phyloP scores from a whole-genome alignment of 2,113 vertebrate genomes.

The Hyperopisus bebe region DNA sequence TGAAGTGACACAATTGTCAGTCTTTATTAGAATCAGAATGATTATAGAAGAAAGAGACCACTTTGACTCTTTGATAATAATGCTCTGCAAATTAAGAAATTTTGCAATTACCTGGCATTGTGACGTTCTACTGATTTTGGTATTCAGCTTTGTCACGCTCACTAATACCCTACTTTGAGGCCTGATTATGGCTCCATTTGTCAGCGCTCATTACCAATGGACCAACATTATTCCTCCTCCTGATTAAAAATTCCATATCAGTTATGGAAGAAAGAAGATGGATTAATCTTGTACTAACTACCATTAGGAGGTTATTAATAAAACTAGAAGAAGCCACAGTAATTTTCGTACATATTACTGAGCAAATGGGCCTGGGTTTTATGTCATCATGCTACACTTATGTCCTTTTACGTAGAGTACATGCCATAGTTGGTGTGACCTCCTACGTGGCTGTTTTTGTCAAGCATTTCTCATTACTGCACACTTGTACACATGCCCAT shows the following conservation, averaged over 20 bases:
- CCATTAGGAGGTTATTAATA: conserved; percentile 27
- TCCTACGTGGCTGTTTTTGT: neutral
- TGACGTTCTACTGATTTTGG: conserved; percentile 38
- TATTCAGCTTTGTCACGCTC: conserved; percentile 31
- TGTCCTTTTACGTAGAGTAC: conserved; percentile 4
- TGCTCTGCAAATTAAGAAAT: conserved; percentile 39
- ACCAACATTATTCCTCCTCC: conserved; percentile 33
- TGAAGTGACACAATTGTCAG: conserved; percentile 86
- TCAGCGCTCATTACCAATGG: conserved; percentile 29
- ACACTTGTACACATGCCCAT: neutral
- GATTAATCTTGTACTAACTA: conserved; percentile 35
- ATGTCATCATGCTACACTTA: conserved; percentile 11
- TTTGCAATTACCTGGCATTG: conserved; percentile 48
- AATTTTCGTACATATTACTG: conserved; percentile 18
- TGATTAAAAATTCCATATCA: conserved; percentile 43
- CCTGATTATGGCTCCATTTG: conserved; percentile 31
- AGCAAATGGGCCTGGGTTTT: neutral
- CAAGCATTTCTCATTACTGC: neutral
- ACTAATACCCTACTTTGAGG: conserved; percentile 26
- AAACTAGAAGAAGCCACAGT: conserved; percentile 11
- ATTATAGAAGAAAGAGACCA: conserved; percentile 51
- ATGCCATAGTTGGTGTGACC: neutral
- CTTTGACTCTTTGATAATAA: conserved; percentile 29
- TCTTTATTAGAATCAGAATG: conserved; percentile 74
- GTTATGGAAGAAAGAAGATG: conserved; percentile 34